Conservation (phyloP, 2,888 invertebrate species). For the Clitarchus hookeri region DNA sequence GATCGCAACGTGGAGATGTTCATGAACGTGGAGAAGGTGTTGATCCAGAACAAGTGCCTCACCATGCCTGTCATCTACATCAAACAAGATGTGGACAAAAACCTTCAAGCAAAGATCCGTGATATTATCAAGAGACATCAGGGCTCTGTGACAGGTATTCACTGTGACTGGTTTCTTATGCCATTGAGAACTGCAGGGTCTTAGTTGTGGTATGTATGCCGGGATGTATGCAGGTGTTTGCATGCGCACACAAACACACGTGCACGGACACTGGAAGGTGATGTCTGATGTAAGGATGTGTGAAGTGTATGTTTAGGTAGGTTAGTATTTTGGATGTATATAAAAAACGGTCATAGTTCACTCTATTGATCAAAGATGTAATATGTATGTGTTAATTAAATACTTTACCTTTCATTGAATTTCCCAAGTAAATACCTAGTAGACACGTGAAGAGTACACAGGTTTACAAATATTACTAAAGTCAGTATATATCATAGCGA, state of each 20-base stretch:
- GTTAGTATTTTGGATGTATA: too few relatives aligned
- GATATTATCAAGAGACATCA: conserved; percentile 88
- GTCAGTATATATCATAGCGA: too few relatives aligned
- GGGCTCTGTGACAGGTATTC: conserved; percentile 68
- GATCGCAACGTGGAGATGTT: conserved; percentile 94
- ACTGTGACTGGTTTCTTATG: background rate
- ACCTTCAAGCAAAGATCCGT: conserved; percentile 76
- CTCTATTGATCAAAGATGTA: too few relatives aligned
- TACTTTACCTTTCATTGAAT: too few relatives aligned
- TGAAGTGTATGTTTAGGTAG: too few relatives aligned
- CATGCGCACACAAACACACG: background rate
- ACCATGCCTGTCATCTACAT: conserved; percentile 80
- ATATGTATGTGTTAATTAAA: too few relatives aligned
- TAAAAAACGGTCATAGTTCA: too few relatives aligned
- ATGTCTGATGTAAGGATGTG: background rate
- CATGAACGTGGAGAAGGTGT: conserved; percentile 81
- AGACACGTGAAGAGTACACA: too few relatives aligned
- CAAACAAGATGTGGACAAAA: conserved; percentile 83
- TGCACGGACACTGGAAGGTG: background rate
- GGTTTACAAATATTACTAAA: too few relatives aligned
- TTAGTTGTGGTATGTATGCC: too few relatives aligned
- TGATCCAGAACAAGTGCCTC: conserved; percentile 81
- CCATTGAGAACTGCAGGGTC: too few relatives aligned
- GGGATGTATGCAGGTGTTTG: background rate
- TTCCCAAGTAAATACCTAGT: too few relatives aligned